These are phyloP conservation scores for Sebastiscus tertius DNA, from an alignment of 2,797 vertebrate genomes.

Conservation along the genomic window DNA sequence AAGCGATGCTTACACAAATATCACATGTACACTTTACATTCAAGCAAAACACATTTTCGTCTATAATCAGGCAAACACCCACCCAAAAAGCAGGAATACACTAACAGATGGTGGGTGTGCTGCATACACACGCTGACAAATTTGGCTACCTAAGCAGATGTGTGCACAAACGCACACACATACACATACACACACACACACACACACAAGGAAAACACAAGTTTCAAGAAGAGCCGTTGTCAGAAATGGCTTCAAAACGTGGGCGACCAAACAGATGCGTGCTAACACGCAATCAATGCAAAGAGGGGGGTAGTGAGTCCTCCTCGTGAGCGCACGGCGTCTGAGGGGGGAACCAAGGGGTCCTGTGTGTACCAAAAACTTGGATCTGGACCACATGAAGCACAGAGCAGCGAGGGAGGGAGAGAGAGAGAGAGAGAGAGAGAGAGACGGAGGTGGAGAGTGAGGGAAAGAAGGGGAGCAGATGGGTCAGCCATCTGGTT, in stretches of 20 bases:
- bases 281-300: slow-evolving; percentile 46
- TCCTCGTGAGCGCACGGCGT: slow-evolving; percentile 23
- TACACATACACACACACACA: slow-evolving; percentile 6
- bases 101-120: slow-evolving; percentile 71
- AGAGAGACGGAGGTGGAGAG: slow-evolving; percentile 56
- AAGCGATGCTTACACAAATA: slow-evolving; percentile 27
- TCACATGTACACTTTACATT: slow-evolving; percentile 42
- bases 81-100: slow-evolving; percentile 47
- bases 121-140: slow-evolving; percentile 50
- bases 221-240: slow-evolving; percentile 40
- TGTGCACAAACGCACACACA: slow-evolving; percentile 41
- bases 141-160: slow-evolving; percentile 76
- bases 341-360: slow-evolving; percentile 52
- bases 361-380: slow-evolving; percentile 58
- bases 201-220: slow-evolving; percentile 38
- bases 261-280: slow-evolving; percentile 52
- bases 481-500: slow-evolving; percentile 88
- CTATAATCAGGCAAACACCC: slow-evolving; percentile 55
- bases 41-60: slow-evolving; percentile 47
- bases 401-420: slow-evolving; percentile 54
- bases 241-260: slow-evolving; percentile 53
- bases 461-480: slow-evolving; percentile 75
- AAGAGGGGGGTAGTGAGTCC: slow-evolving; percentile 38
- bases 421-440: slow-evolving; percentile 45
- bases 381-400: slow-evolving; percentile 76